Percentiles rank a stretch among this genome's conserved stretches.
phyloP scores from a whole-genome alignment of 1,140 invertebrate species.

The Zaprionus inermis region DNA sequence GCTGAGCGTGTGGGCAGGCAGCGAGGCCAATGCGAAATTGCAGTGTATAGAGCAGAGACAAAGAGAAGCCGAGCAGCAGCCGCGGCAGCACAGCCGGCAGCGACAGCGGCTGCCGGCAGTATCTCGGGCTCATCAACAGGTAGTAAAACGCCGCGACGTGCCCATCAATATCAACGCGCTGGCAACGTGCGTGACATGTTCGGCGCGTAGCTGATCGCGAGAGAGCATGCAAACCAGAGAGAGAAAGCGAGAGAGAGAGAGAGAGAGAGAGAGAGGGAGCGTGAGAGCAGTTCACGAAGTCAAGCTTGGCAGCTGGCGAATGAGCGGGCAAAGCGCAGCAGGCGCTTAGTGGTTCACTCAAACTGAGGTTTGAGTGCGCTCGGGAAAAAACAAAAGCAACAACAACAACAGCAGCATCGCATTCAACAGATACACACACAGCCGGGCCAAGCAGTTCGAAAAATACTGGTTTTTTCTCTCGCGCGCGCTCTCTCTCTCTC shows the following conservation, averaged over 20 bases:
- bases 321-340: constrained; percentile 4
- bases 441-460: constrained; percentile 55
- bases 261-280: background rate
- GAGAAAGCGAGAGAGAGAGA: background rate
- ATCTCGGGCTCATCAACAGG: constrained; percentile 79
- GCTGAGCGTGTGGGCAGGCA: background rate
- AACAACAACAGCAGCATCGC: background rate
- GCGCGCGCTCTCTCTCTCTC: background rate
- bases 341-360: background rate
- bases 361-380: background rate
- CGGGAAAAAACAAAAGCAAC: constrained; percentile 31
- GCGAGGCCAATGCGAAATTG: constrained; percentile 38
- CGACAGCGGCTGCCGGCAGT: constrained; percentile 23
- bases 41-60: constrained; percentile 21
- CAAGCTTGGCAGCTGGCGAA: constrained; percentile 39
- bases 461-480: constrained; percentile 71
- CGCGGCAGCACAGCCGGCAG: constrained; percentile 34
- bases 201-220: constrained; percentile 29
- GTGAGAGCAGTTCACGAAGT: constrained; percentile 2
- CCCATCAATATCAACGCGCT: constrained; percentile 57
- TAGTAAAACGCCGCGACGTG: constrained; percentile 79
- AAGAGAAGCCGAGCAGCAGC: constrained; percentile 16
- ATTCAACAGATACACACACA: constrained; percentile 70
- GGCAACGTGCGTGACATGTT: constrained; percentile 68
- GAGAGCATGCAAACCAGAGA: constrained; percentile 4